A percentile compares a stretch with the other conserved stretches of the same genome.
Evolutionary conservation across 92 coral and sea anemone species (phyloP).

Genomic region (Palythoa grandiflora): DNA sequence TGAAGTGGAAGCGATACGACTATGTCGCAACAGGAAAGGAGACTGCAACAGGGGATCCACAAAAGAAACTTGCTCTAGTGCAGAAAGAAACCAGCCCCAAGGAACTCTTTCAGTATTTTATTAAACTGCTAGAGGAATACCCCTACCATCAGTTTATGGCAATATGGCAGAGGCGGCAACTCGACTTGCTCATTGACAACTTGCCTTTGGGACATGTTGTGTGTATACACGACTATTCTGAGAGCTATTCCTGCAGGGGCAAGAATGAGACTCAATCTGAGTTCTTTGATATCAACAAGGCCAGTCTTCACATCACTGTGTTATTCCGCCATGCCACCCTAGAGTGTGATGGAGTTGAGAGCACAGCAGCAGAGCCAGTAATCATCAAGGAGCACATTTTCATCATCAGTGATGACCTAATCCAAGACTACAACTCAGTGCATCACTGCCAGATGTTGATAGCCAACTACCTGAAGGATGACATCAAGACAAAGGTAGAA

Average conservation of each 20-base stretch:
- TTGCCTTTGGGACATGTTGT: constrained; percentile 27
- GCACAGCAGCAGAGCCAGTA: constrained; percentile 33
- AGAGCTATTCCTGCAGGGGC: constrained; percentile 27
- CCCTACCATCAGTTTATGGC: constrained; percentile 48
- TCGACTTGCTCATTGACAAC: constrained; percentile 13
- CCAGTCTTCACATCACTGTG: constrained; percentile 53
- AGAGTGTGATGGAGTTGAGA: constrained; percentile 49
- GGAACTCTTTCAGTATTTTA: constrained; percentile 19
- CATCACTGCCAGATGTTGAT: background rate
- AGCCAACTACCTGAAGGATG: constrained; percentile 12
- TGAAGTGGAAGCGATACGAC: constrained; percentile 16
- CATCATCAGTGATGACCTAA: constrained; percentile 48
- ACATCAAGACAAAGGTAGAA: background rate
- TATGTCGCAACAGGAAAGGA: constrained; percentile 9
- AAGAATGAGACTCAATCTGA: constrained; percentile 41
- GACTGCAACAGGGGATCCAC: background rate
- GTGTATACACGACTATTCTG: constrained; percentile 54
- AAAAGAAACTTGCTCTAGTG: constrained; percentile 42
- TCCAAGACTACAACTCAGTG: constrained; percentile 18
- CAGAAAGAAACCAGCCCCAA: constrained; percentile 28
- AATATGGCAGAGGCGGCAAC: constrained; percentile 18
- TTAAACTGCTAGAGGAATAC: constrained; percentile 23
- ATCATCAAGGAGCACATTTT: constrained; percentile 19
- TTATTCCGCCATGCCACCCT: constrained; percentile 46
- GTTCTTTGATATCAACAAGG: constrained; percentile 7